A percentile compares a stretch with the other conserved stretches of the same genome.
phyloP scores from a whole-genome alignment of 2,797 vertebrate genomes.

The Thalassophryne amazonica region DNA sequence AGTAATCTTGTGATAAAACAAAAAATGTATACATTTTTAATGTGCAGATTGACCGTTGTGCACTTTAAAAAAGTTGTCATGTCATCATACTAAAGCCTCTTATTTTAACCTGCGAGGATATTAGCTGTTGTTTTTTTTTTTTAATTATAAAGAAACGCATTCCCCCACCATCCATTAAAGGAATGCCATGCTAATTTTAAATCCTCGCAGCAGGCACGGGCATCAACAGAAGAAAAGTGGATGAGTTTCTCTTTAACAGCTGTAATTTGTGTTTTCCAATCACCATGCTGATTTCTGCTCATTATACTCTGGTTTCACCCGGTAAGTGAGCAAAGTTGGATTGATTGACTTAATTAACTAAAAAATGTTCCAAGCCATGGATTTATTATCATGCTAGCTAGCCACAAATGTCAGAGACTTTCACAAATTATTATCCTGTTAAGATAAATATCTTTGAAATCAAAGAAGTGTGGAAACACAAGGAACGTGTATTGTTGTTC shows the following conservation, averaged over 20 bases:
- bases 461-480: conserved; percentile 80
- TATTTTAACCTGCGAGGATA: conserved; percentile 58
- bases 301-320: conserved; percentile 99
- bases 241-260: conserved; percentile 86
- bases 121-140: conserved; percentile 58
- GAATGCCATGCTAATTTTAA: conserved; percentile 81
- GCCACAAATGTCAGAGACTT: conserved; percentile 93
- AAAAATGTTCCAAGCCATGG: conserved; percentile 99
- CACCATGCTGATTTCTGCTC: conserved; percentile 99
- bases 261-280: conserved; percentile 99
- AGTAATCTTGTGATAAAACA: background rate
- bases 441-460: conserved; percentile 86
- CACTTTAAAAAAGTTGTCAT: conserved; percentile 27
- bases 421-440: conserved; percentile 88
- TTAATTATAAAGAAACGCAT: conserved; percentile 70
- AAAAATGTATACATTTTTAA: background rate
- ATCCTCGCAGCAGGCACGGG: conserved; percentile 80
- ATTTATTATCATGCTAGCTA: conserved; percentile 99
- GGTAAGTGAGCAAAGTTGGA: conserved; percentile 99
- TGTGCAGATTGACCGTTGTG: conserved; percentile 30
- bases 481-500: conserved; percentile 77
- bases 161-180: conserved; percentile 73
- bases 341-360: conserved; percentile 99
- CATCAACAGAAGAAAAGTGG: conserved; percentile 80
- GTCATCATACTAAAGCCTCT: conserved; percentile 46